These are phyloP conservation scores for Melinaea marsaeus DNA, from an alignment of 2,888 invertebrate species.

Conservation along the genomic window DNA sequence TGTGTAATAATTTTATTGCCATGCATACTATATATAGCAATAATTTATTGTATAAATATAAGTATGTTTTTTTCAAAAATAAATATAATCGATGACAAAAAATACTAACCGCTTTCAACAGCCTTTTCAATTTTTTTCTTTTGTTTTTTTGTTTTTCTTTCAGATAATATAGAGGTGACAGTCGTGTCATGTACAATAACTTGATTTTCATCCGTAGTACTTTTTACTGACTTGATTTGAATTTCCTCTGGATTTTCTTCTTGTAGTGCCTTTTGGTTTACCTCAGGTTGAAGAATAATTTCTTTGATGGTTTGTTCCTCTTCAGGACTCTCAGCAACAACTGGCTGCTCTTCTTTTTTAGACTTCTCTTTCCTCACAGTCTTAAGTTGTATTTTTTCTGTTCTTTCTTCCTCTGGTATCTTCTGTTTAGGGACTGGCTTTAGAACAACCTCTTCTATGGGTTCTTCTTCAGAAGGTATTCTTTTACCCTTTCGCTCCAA, in stretches of 20 bases:
- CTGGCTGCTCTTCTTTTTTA: conserved; percentile 46
- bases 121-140: conserved; percentile 25
- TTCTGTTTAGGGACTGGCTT: conserved; percentile 53
- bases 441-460: conserved; percentile 53
- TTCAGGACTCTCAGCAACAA: conserved; percentile 46
- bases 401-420: conserved; percentile 34
- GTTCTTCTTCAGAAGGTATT: conserved; percentile 46
- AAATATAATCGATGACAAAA: too few species aligned
- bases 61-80: too few species aligned
- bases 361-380: conserved; percentile 38
- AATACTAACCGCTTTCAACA: conserved; percentile 35
- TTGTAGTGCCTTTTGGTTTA: conserved; percentile 43
- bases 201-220: conserved; percentile 33
- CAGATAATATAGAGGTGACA: neutral
- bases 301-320: conserved; percentile 51
- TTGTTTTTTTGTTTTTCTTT: conserved; percentile 2
- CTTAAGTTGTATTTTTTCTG: conserved; percentile 48
- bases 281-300: conserved; percentile 65
- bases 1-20: too few species aligned
- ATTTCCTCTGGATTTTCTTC: conserved; percentile 37
- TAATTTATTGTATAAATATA: too few species aligned
- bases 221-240: conserved; percentile 17
- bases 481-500: conserved; percentile 44
- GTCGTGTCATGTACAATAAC: conserved; percentile 20
- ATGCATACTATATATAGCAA: too few species aligned